Conservation (phyloP, 2,797 vertebrate genomes). For the Chloroceryle amazona region DNA sequence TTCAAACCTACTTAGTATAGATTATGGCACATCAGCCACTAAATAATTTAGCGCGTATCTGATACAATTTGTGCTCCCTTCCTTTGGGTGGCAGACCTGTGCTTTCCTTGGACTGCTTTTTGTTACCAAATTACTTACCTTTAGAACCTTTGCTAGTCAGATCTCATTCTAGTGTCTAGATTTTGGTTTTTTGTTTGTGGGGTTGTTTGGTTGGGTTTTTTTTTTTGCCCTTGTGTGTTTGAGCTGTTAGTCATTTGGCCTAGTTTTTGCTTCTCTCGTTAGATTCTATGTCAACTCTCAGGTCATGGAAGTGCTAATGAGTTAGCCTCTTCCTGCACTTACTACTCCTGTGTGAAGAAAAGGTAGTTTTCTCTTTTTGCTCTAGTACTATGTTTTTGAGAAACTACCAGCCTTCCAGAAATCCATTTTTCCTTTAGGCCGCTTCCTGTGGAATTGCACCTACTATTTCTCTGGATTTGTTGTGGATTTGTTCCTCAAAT, state of each 20-base stretch:
- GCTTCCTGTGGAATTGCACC: not conserved
- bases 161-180: not conserved
- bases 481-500: not conserved
- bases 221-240: not conserved
- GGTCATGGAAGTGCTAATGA: not conserved
- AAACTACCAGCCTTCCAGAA: not conserved
- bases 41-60: not conserved
- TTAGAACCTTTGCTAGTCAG: not conserved
- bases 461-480: not conserved
- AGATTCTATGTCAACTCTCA: not conserved
- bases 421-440: not conserved
- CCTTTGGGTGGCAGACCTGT: slow-evolving; percentile 54
- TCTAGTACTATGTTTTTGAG: not conserved
- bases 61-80: not conserved
- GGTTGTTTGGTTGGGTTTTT: not conserved
- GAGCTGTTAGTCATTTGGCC: not conserved
- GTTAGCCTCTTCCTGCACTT: not conserved
- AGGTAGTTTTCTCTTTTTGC: not conserved
- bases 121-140: not conserved
- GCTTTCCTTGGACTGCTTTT: not conserved
- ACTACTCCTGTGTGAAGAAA: not conserved
- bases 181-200: not conserved
- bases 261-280: not conserved
- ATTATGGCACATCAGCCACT: not conserved
- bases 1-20: not conserved